Percentiles rank a stretch among this genome's conserved stretches.
These are phyloP conservation scores for Callipepla californica DNA, from an alignment of 2,113 vertebrate species.

Conservation along the genomic window DNA sequence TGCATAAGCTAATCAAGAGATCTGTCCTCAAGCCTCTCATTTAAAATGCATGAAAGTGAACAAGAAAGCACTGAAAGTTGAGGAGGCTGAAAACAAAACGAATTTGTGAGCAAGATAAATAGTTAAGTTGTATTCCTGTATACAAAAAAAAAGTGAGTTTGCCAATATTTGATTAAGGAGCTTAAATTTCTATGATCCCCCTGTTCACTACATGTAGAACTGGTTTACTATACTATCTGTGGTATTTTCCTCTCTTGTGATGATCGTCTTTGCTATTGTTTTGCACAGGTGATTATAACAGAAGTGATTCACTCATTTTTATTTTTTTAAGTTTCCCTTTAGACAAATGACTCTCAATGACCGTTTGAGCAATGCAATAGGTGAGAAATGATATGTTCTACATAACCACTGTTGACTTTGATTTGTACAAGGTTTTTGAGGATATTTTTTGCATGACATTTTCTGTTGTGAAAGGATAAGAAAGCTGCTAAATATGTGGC, in stretches of 20 bases:
- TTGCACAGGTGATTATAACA: not conserved
- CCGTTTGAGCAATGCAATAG: not conserved
- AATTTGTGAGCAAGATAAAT: not conserved
- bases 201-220: not conserved
- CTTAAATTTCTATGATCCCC: not conserved
- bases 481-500: not conserved
- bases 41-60: constrained; percentile 42
- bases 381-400: not conserved
- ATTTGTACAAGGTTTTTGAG: not conserved
- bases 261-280: not conserved
- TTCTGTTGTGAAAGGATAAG: not conserved
- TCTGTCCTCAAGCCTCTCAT: not conserved
- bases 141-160: not conserved
- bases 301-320: not conserved
- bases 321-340: not conserved
- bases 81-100: not conserved
- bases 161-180: not conserved
- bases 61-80: not conserved
- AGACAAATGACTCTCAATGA: not conserved
- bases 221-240: not conserved
- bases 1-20: constrained; percentile 45
- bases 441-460: not conserved
- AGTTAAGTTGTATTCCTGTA: not conserved
- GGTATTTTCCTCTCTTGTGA: not conserved
- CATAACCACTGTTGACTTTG: not conserved